Evolutionary conservation across 2,888 invertebrate genomes (phyloP).

Genomic region (Diarsia dahlii): DNA sequence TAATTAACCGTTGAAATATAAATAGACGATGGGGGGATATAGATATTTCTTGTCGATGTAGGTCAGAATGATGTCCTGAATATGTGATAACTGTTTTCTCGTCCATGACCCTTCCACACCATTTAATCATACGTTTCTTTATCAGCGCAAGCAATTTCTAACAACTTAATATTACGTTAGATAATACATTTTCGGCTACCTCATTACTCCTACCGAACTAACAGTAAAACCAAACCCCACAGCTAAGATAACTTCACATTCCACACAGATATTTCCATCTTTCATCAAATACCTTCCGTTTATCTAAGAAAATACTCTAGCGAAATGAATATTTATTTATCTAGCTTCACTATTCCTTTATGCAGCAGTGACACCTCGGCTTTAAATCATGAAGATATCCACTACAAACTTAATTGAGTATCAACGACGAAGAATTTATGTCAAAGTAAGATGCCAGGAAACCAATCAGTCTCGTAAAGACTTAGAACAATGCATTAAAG

Average conservation of each 20-base stretch:
- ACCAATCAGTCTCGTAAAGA: conserved; percentile 18
- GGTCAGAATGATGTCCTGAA: no score
- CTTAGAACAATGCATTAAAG: conserved; percentile 40
- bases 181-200: background rate
- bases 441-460: conserved; percentile 27
- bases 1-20: no score
- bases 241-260: conserved; percentile 14
- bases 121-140: background rate
- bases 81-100: no score
- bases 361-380: background rate
- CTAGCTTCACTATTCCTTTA: background rate
- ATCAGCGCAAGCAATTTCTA: no score
- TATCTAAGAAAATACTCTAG: conserved; percentile 30
- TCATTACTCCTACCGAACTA: background rate
- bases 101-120: no score
- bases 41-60: no score
- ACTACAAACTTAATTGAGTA: conserved; percentile 49
- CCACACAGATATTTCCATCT: conserved; percentile 1
- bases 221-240: conserved; percentile 14
- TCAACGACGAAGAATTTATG: conserved; percentile 50
- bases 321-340: conserved; percentile 8
- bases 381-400: conserved; percentile 14
- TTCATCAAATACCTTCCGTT: conserved; percentile 13
- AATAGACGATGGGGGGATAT: no score
- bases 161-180: no score